Conservation (phyloP, 2,888 invertebrate species). For the Diaphora mendica region DNA sequence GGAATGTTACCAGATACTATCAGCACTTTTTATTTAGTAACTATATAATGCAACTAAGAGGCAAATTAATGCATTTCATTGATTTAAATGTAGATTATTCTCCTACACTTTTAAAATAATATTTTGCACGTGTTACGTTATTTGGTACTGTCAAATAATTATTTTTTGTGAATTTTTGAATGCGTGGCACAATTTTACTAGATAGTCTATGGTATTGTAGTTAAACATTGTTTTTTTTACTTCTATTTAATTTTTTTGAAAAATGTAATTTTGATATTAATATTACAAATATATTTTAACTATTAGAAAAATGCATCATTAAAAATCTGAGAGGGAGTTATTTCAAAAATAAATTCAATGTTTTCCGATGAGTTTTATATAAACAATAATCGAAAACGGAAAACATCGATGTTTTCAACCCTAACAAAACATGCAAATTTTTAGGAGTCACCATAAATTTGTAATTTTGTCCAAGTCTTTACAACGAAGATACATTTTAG, state of each 20-base stretch:
- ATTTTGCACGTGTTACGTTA: constrained; percentile 62
- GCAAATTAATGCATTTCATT: constrained; percentile 50
- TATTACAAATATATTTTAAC: too few relatives aligned
- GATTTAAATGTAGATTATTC: constrained; percentile 34
- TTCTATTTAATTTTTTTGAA: too few relatives aligned
- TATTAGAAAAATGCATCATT: too few relatives aligned
- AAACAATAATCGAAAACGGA: too few relatives aligned
- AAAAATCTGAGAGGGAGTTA: not conserved
- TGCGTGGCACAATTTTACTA: constrained; percentile 70
- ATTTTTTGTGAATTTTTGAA: constrained; percentile 66
- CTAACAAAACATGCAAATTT: too few relatives aligned
- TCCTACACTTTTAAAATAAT: constrained; percentile 34
- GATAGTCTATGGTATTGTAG: constrained; percentile 61
- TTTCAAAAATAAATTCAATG: too few relatives aligned
- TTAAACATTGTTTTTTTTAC: constrained; percentile 19
- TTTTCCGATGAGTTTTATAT: too few relatives aligned
- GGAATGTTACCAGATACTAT: constrained; percentile 81
- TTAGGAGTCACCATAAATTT: too few relatives aligned
- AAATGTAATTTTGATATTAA: too few relatives aligned
- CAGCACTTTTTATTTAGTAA: constrained; percentile 55
- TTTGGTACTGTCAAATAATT: constrained; percentile 66
- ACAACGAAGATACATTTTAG: too few relatives aligned
- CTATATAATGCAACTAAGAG: constrained; percentile 41
- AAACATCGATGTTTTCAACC: too few relatives aligned
- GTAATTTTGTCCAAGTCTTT: too few relatives aligned